phyloP scores from a whole-genome alignment of 2,888 invertebrate species.

The Linyphia triangularis region DNA sequence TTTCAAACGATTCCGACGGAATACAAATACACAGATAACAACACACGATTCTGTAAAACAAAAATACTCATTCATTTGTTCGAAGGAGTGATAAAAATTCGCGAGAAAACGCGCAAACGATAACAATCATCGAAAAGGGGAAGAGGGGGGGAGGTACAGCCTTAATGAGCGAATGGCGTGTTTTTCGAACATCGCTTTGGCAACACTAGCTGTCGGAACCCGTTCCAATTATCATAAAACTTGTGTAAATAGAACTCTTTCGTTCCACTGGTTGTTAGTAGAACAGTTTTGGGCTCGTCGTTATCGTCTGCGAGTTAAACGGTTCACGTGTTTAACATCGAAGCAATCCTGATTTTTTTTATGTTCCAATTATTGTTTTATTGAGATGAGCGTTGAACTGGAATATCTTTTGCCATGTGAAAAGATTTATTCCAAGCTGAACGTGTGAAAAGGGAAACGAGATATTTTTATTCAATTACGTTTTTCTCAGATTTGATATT shows the following conservation, averaged over 20 bases:
- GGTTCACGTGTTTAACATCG: constrained; percentile 50
- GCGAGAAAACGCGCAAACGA: constrained; percentile 23
- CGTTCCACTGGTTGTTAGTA: constrained; percentile 24
- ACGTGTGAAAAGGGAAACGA: background rate
- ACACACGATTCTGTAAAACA: constrained; percentile 8
- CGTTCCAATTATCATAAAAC: constrained; percentile 68
- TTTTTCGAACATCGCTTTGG: constrained; percentile 59
- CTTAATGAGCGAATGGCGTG: constrained; percentile 67
- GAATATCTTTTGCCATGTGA: background rate
- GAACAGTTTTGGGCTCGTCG: constrained; percentile 32
- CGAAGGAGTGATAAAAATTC: constrained; percentile 53
- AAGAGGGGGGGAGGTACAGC: background rate
- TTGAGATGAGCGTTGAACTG: constrained; percentile 24
- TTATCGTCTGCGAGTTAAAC: constrained; percentile 58
- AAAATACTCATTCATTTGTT: constrained; percentile 40
- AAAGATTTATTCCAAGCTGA: background rate
- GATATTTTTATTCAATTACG: background rate
- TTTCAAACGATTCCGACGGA: constrained; percentile 2
- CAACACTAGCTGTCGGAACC: constrained; percentile 61
- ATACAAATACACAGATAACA: constrained; percentile 16
- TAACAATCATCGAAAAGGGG: constrained; percentile 45
- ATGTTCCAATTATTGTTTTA: constrained; percentile 58
- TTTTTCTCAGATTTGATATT: background rate
- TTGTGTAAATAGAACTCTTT: constrained; percentile 63
- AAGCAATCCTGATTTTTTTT: constrained; percentile 12